Base-by-base conservation (phyloP, 2,113 vertebrate genomes). In the Dolichallabes microphthalmus region DNA sequence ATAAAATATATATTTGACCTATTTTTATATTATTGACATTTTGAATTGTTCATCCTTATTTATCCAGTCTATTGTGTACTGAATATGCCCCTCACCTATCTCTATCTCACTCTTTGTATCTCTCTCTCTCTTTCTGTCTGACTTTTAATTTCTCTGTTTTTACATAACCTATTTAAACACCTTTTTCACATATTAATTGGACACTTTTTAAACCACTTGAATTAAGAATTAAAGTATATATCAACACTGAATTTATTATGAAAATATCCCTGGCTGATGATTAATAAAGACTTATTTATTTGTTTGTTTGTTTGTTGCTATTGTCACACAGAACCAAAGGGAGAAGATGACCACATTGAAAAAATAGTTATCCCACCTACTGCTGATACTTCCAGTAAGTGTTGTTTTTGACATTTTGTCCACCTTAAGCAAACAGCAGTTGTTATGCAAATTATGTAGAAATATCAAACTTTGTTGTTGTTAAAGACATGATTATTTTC, bases 321-420 rank as follows among this genome's bases (percentile, higher is more conserved):
- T 77, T 20, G 7, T 78, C 58, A 11, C 35, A 64, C 10, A 77
- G 82, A 11, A 32, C 39, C 35, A 22, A 22, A 2, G n/a, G 63
- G 32, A 19, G 55, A 61, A 69, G 61, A 53, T 39, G 84, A 85
- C 4, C 39, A 27, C 55, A 64, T 20, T 45, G 58, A 83, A 61
- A 83, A 7, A 35, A 64, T n/a, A 52, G 12, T 14, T 17, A 13
- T 4, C 30, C 50, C 52, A 39, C 25, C 3, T 55, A 32, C 4
- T 58, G 22, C 11, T 12, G 30, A 66, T 14, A 55, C 60, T 50
- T 45, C 2, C 15, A 20, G 84, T 85, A 61, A 71, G 64, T 71
- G 73, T 78, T n/a, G 14, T 66, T 35, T 77, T 55, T 66, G 11
- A 19, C 1, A 14, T n/a, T n/a, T n/a, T n/a, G n/a, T n/a, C n/a